Evolutionary conservation across 2,113 vertebrate genomes (phyloP), one percentile per base, ranked within the genome.

Genomic region (Scomber japonicus): DNA sequence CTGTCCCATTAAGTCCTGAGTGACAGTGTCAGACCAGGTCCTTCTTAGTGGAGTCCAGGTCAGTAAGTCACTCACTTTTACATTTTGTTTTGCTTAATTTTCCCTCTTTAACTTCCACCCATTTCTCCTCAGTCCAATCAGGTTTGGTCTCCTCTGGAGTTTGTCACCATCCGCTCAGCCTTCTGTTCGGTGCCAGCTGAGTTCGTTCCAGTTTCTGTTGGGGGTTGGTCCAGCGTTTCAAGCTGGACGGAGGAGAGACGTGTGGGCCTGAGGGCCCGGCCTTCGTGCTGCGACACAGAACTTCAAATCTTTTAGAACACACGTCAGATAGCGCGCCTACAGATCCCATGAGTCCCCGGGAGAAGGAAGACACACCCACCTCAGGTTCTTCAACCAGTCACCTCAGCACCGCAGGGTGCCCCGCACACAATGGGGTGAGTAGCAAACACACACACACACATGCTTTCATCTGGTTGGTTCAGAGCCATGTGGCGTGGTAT

Each of bases 221-320:
- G 71, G 53, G 75, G 74, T 16, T 50, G 45, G 80, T 89, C 91
- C 80, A 81, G 87, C 73, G 4, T 81, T 50, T 55, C 94, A 95
- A 94, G 84, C 95, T 95, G 94, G 95, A 95, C 91, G 83, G 83
- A 85, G 93, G 90, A 67, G 90, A 93, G 88, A 75, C 67, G 67
- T 92, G 82, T 30, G 87, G 86, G 91, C 88, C 91, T 80, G 87
- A 89, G 51, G 83, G 91, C 91, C 86, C 90, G 16, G 86, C 91
- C 84, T 95, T 94, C 49, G 87, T 94, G 85, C 90, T 95, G 61
- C 90, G 94, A 70, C 94, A 93, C 88, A 83, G 94, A 90, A 91
- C 74, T 35, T 84, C 78, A 12, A 78, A 83, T 70, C 54, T 85
- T 2, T 3, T 49, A 3, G 83, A 91, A 53, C 67, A 80, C 9